Conservation (phyloP, 2,113 vertebrate genomes). For the Sebastes schlegelii region DNA sequence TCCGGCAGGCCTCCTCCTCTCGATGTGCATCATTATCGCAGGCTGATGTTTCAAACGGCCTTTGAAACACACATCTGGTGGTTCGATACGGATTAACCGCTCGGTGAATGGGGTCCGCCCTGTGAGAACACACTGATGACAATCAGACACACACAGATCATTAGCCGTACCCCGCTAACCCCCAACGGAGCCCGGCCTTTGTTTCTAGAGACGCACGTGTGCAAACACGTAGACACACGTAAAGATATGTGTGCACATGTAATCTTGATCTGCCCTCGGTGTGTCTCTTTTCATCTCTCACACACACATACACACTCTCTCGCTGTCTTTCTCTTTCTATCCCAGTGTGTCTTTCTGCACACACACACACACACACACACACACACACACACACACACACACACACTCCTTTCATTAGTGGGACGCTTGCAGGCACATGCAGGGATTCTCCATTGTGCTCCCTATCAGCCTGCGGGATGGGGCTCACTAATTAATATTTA, state of each 20-base stretch:
- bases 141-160: constrained; percentile 65
- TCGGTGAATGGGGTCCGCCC: constrained; percentile 44
- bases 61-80: constrained; percentile 70
- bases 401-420: constrained; percentile 69
- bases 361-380: constrained; percentile 31
- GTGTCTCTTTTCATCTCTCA: constrained; percentile 50
- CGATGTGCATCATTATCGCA: constrained; percentile 33
- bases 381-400: constrained; percentile 27
- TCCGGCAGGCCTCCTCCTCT: constrained; percentile 20
- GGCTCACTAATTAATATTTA: constrained; percentile 83
- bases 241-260: constrained; percentile 51
- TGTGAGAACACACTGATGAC: constrained; percentile 64
- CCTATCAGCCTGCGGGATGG: constrained; percentile 76
- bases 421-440: constrained; percentile 73
- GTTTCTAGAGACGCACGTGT: constrained; percentile 56
- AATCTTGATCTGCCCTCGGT: constrained; percentile 57
- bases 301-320: constrained; percentile 13
- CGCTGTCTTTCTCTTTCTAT: neutral
- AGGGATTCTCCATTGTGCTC: constrained; percentile 79
- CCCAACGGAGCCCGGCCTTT: constrained; percentile 47
- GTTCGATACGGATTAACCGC: constrained; percentile 72
- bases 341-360: constrained; percentile 31
- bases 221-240: constrained; percentile 43
- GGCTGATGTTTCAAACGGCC: constrained; percentile 46
- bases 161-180: constrained; percentile 60